Conservation (phyloP, 1,140 invertebrate species). For the Diorhabda sublineata region DNA sequence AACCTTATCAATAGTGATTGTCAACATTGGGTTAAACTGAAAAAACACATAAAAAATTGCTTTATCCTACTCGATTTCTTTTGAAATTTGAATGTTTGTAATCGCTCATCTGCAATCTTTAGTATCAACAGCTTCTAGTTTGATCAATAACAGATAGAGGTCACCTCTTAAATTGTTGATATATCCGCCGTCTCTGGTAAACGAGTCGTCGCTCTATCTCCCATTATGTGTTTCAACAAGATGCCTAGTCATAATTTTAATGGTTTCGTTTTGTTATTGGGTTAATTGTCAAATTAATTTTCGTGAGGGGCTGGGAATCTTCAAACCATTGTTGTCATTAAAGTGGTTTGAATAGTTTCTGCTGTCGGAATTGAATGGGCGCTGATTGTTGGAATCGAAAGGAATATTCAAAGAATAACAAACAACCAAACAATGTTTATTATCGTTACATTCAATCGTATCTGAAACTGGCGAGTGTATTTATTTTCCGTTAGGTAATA, state of each 20-base stretch:
- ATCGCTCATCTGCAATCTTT: too few species aligned
- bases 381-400: neutral
- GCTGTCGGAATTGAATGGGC: neutral
- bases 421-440: neutral
- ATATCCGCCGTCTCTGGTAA: neutral
- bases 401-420: neutral
- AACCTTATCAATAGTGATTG: too few species aligned
- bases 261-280: neutral
- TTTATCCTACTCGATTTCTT: too few species aligned
- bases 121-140: too few species aligned
- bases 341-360: neutral
- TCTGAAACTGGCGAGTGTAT: too few species aligned
- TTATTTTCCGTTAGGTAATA: too few species aligned
- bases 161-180: too few species aligned
- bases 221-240: neutral
- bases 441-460: too few species aligned
- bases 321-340: neutral
- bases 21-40: too few species aligned
- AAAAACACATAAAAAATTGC: too few species aligned
- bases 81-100: too few species aligned
- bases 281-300: conserved; percentile 3
- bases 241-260: conserved; percentile 2
- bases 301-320: neutral
- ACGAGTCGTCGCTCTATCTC: neutral
- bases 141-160: too few species aligned